Evolutionary conservation across 1,140 invertebrate species (phyloP).

Genomic region (Cephus cinctus): DNA sequence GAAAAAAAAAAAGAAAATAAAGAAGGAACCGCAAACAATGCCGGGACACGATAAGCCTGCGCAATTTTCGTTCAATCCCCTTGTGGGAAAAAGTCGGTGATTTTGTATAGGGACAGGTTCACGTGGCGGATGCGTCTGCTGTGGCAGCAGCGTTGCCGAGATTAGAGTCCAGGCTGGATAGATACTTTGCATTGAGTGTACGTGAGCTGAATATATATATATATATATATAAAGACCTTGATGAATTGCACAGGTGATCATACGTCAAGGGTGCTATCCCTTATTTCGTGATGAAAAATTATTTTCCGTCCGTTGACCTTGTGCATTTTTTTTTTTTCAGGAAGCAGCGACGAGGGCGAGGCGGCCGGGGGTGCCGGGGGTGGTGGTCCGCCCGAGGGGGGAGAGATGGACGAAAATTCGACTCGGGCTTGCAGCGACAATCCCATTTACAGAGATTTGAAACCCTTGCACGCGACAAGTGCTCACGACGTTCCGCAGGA

Average conservation of each 20-base stretch:
- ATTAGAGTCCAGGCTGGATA: no score
- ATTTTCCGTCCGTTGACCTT: no score
- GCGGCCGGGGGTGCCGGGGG: slow-evolving; percentile 25
- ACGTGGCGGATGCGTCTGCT: no score
- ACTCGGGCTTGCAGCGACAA: slow-evolving; percentile 29
- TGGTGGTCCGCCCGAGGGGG: slow-evolving; percentile 25
- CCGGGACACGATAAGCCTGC: slow-evolving; percentile 20
- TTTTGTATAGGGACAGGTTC: no score
- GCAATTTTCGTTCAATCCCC: slow-evolving; percentile 13
- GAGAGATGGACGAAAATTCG: slow-evolving; percentile 49
- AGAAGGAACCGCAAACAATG: slow-evolving; percentile 30
- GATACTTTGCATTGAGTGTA: no score
- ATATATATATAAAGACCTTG: no score
- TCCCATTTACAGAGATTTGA: slow-evolving; percentile 31
- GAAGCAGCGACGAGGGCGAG: slow-evolving; percentile 54
- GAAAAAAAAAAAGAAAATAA: not conserved
- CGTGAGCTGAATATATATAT: no score
- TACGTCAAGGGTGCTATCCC: no score
- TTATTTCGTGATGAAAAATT: no score
- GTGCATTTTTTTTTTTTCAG: slow-evolving; percentile 30
- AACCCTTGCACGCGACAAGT: slow-evolving; percentile 24
- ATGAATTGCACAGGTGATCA: no score
- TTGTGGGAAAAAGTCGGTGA: no score
- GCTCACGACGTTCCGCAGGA: slow-evolving; percentile 32
- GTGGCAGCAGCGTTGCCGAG: no score